Evolutionary conservation across 2,797 vertebrate species (phyloP).

Genomic region (Triplophysa bombifrons): DNA sequence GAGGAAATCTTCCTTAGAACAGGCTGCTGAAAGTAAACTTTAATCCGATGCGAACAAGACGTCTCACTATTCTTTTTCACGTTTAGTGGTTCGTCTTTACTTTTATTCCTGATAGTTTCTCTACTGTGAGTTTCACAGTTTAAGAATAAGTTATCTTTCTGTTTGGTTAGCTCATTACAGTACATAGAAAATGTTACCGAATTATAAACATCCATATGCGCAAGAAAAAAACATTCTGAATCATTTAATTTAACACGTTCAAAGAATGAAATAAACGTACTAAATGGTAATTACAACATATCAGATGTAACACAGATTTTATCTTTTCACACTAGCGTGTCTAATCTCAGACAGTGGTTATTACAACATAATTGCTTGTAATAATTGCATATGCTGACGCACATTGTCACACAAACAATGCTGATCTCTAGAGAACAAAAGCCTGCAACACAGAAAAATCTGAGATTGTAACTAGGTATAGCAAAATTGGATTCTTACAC

Average conservation of each 20-base stretch:
- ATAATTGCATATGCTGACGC: conserved; percentile 8
- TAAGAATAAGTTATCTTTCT: background rate
- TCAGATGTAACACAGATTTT: background rate
- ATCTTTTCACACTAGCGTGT: background rate
- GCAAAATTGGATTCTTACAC: conserved; percentile 4
- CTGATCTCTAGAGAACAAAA: background rate
- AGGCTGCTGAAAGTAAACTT: conserved; percentile 58
- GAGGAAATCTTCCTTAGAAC: conserved; percentile 70
- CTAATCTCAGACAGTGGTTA: conserved; percentile 2
- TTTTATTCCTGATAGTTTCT: background rate
- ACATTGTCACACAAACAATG: background rate
- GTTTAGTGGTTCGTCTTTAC: conserved; percentile 41
- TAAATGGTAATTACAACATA: background rate
- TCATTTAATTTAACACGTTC: background rate
- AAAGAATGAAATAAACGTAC: background rate
- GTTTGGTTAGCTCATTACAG: no score
- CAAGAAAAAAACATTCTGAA: background rate
- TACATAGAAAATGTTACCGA: no score
- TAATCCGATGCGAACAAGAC: conserved; percentile 55
- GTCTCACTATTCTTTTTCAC: background rate
- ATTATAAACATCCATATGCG: no score
- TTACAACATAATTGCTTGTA: conserved; percentile 5
- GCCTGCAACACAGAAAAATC: background rate
- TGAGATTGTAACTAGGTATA: background rate
- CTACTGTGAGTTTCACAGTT: background rate